These are phyloP conservation scores for Calephelis nemesis DNA, from an alignment of 1,140 invertebrate genomes.

Conservation along the genomic window DNA sequence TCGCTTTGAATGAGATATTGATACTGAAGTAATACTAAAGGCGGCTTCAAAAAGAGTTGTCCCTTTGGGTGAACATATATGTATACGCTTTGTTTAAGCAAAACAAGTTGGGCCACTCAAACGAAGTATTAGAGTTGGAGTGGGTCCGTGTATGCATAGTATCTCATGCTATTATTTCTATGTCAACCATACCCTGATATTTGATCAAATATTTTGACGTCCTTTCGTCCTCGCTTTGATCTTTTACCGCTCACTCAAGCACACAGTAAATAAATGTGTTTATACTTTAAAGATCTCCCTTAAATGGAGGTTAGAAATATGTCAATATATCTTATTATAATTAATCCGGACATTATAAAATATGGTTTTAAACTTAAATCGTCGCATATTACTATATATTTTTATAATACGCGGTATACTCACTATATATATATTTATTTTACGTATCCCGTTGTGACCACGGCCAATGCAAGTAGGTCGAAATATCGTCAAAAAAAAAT, in stretches of 20 bases:
- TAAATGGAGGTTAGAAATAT: background rate
- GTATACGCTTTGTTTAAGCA: constrained; percentile 2
- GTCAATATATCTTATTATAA: constrained; percentile 2
- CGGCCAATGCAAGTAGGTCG: no score
- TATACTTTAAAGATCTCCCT: constrained; percentile 9
- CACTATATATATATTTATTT: no score
- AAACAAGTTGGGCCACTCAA: constrained; percentile 7
- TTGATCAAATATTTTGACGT: constrained; percentile 15
- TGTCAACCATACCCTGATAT: constrained; percentile 11
- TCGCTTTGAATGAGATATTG: no score
- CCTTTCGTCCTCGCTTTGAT: constrained; percentile 9
- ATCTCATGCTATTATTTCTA: constrained; percentile 13
- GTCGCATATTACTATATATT: no score
- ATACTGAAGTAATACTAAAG: background rate
- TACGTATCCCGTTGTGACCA: no score
- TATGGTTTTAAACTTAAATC: no score
- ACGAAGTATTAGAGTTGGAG: constrained; percentile 10
- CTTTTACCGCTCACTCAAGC: constrained; percentile 5
- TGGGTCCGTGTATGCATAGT: constrained; percentile 1
- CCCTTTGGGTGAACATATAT: background rate
- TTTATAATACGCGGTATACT: no score
- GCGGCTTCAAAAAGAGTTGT: constrained; percentile 3
- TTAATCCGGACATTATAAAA: background rate
- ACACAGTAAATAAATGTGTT: constrained; percentile 13
- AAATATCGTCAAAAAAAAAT: no score